Percentiles rank a stretch among this genome's conserved stretches.
Conservation (phyloP, 2,888 invertebrate genomes). For the Orthonevra nobilis region DNA sequence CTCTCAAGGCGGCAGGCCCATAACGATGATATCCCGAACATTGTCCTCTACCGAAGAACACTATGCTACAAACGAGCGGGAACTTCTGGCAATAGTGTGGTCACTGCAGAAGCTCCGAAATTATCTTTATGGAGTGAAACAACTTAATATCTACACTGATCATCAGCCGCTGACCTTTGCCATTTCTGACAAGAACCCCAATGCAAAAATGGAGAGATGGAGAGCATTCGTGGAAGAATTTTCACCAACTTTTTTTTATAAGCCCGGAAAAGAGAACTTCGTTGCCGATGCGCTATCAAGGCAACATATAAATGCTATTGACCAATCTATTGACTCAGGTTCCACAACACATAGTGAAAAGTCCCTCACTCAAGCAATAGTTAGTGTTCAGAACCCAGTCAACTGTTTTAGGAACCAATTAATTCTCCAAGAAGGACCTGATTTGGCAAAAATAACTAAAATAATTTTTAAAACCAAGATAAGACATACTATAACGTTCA, state of each 20-base stretch:
- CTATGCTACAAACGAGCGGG: conserved; percentile 74
- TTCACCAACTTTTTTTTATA: conserved; percentile 73
- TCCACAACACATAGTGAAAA: neutral
- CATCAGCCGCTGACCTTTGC: conserved; percentile 64
- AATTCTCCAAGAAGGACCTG: too few species aligned
- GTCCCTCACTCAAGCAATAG: neutral
- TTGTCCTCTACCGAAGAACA: conserved; percentile 63
- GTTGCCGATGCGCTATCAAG: conserved; percentile 59
- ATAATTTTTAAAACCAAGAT: too few species aligned
- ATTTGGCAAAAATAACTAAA: too few species aligned
- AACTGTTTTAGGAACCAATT: conserved; percentile 9
- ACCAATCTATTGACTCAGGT: too few species aligned
- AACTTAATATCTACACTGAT: conserved; percentile 62
- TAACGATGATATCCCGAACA: conserved; percentile 73
- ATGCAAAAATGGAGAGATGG: conserved; percentile 52
- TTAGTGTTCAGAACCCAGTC: neutral
- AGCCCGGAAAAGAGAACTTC: conserved; percentile 76
- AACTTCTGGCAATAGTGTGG: conserved; percentile 76
- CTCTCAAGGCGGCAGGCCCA: conserved; percentile 72
- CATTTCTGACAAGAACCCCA: conserved; percentile 64
- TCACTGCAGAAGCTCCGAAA: conserved; percentile 75
- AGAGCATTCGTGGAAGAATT: conserved; percentile 49
- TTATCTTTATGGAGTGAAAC: conserved; percentile 75
- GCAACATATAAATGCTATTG: neutral
- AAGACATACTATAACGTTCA: too few species aligned